A percentile compares a stretch with the other conserved stretches of the same genome.
Evolutionary conservation across 2,113 vertebrate species (phyloP).

Genomic region (Pollachius pollachius): DNA sequence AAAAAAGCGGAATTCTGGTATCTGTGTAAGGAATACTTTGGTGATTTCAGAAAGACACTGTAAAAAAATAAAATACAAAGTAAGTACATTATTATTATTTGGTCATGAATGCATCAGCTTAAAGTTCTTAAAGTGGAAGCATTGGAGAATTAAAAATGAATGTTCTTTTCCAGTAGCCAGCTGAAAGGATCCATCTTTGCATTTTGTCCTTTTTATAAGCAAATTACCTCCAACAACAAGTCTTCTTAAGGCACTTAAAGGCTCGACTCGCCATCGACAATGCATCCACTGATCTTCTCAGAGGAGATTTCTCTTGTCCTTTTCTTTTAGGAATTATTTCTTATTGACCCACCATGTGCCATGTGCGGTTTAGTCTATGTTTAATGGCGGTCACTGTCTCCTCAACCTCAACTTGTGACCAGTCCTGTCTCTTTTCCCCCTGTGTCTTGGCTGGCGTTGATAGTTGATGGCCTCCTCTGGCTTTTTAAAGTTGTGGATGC

Average conservation of each 20-base stretch:
- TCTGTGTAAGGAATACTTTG: slow-evolving; percentile 40
- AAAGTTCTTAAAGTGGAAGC: slow-evolving; percentile 8
- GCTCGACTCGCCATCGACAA: slow-evolving; percentile 45
- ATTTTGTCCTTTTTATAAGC: slow-evolving; percentile 44
- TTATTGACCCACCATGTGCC: slow-evolving; percentile 24
- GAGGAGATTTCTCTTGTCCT: slow-evolving; percentile 42
- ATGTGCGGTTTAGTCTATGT: slow-evolving; percentile 20
- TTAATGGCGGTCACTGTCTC: slow-evolving; percentile 72
- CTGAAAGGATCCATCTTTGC: slow-evolving; percentile 56
- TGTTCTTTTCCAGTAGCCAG: slow-evolving; percentile 67
- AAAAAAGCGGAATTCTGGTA: slow-evolving; percentile 23
- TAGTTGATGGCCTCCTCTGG: slow-evolving; percentile 76
- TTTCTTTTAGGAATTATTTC: slow-evolving; percentile 26
- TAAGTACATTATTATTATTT: background rate
- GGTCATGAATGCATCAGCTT: background rate
- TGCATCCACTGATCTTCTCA: slow-evolving; percentile 43
- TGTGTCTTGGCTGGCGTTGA: slow-evolving; percentile 75
- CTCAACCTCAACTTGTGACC: slow-evolving; percentile 72
- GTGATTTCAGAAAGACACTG: slow-evolving; percentile 36
- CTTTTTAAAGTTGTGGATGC: slow-evolving; percentile 78
- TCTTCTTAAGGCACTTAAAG: slow-evolving; percentile 61
- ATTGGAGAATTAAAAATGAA: slow-evolving; percentile 19
- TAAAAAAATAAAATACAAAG: slow-evolving; percentile 24
- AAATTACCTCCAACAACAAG: slow-evolving; percentile 33
- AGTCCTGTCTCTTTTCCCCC: slow-evolving; percentile 66